A percentile compares a stretch with the other conserved stretches of the same genome.
phyloP scores from a whole-genome alignment of 2,888 invertebrate genomes.

The Mythimna pallens region DNA sequence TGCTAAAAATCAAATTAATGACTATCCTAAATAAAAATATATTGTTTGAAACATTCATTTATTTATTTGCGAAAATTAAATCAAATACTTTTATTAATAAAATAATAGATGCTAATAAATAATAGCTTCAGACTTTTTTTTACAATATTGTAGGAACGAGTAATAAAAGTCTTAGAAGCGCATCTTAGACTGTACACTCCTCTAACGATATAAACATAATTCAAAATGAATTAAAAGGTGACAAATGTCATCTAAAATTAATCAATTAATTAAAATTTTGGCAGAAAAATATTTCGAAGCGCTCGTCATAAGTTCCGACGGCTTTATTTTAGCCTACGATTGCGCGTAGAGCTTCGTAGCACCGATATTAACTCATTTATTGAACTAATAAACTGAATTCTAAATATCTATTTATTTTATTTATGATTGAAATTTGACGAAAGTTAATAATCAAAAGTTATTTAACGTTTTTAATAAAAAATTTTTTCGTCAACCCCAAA shows the following conservation, averaged over 20 bases:
- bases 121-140: neutral
- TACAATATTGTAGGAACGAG: rapidly evolving
- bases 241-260: neutral
- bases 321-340: constrained; percentile 88
- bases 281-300: constrained; percentile 49
- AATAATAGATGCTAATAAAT: neutral
- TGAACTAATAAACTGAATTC: constrained; percentile 31
- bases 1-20: too few species aligned
- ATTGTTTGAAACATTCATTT: too few species aligned
- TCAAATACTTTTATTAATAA: too few species aligned
- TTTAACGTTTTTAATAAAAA: neutral
- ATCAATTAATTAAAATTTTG: constrained; percentile 23
- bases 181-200: neutral
- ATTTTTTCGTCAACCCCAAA: constrained; percentile 29
- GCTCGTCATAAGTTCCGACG: constrained; percentile 81
- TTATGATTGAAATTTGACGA: neutral
- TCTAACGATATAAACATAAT: neutral
- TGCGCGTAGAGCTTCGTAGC: constrained; percentile 73
- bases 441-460: neutral
- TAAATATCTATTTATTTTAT: neutral
- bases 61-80: too few species aligned
- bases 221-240: neutral
- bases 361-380: constrained; percentile 49
- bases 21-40: too few species aligned
- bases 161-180: neutral